A percentile compares a stretch with the other conserved stretches of the same genome.
phyloP scores from a whole-genome alignment of 2,888 invertebrate species.

The Netelia fuscicornis region DNA sequence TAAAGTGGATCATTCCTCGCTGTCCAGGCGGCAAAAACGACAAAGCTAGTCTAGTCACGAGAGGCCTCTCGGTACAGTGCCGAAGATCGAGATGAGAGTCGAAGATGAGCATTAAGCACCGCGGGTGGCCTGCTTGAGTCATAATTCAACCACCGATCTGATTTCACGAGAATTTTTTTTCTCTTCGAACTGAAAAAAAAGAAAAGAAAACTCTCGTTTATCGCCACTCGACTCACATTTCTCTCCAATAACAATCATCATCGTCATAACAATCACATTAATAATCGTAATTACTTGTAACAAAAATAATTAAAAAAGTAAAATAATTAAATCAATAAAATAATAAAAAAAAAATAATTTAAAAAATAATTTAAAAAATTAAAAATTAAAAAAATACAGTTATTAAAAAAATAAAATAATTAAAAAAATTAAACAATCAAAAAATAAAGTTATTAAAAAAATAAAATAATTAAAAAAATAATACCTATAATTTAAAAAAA shows the following conservation, averaged over 20 bases:
- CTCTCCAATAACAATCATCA: slow-evolving; percentile 41
- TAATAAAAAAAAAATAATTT: no score
- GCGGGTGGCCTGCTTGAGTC: slow-evolving; percentile 14
- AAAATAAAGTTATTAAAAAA: no score
- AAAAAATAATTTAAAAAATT: no score
- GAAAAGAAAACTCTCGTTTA: slow-evolving; percentile 66
- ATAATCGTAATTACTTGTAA: background rate
- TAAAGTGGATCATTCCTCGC: slow-evolving; percentile 13
- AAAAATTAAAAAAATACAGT: no score
- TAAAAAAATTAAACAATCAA: no score
- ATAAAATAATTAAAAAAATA: no score
- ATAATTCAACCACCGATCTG: slow-evolving; percentile 70
- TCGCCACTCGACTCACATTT: slow-evolving; percentile 48
- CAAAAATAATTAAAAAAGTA: no score
- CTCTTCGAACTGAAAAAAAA: slow-evolving; percentile 28
- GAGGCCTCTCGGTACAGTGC: background rate
- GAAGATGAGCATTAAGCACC: background rate
- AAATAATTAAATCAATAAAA: no score
- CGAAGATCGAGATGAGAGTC: background rate
- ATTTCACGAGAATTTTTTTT: slow-evolving; percentile 58
- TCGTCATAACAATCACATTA: slow-evolving; percentile 18
- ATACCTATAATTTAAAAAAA: no score
- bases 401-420: no score
- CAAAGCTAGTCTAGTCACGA: slow-evolving; percentile 30
- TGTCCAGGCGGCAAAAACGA: background rate